Evolutionary conservation across 2,888 invertebrate genomes (phyloP).

Genomic region (Neoitamus cyanurus): DNA sequence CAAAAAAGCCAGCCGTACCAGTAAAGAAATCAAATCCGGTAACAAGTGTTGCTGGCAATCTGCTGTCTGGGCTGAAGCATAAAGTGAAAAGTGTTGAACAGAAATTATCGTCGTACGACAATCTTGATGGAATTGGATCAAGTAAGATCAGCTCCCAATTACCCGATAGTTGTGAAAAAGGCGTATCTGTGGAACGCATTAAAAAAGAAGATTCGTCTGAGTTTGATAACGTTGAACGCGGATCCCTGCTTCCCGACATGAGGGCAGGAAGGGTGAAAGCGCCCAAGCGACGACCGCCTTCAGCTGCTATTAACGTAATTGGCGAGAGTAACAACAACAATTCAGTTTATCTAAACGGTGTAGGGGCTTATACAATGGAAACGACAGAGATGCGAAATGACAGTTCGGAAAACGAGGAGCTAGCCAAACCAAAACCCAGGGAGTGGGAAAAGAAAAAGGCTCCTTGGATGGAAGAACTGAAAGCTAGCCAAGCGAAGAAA

Average conservation of each 20-base stretch:
- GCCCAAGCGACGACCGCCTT: conserved; percentile 72
- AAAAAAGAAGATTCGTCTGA: conserved; percentile 63
- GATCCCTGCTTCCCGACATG: conserved; percentile 73
- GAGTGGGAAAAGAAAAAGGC: conserved; percentile 80
- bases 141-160: conserved; percentile 64
- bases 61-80: conserved; percentile 73
- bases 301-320: conserved; percentile 66
- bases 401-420: conserved; percentile 59
- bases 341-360: conserved; percentile 62
- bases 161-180: conserved; percentile 57
- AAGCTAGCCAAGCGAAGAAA: conserved; percentile 74
- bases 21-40: conserved; percentile 77
- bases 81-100: conserved; percentile 70
- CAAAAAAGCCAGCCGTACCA: conserved; percentile 75
- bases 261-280: conserved; percentile 71
- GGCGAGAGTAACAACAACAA: conserved; percentile 63
- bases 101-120: conserved; percentile 66
- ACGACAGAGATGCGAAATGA: conserved; percentile 53
- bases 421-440: conserved; percentile 74
- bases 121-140: conserved; percentile 67
- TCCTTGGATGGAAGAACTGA: conserved; percentile 86
- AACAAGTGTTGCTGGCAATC: conserved; percentile 68
- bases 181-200: conserved; percentile 57
- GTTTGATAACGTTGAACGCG: conserved; percentile 76
- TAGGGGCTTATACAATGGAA: conserved; percentile 58